Percentiles rank a stretch among this genome's conserved stretches.
These are phyloP conservation scores for Drymodes brunneopygia DNA, from an alignment of 2,113 vertebrate genomes.

Conservation along the genomic window DNA sequence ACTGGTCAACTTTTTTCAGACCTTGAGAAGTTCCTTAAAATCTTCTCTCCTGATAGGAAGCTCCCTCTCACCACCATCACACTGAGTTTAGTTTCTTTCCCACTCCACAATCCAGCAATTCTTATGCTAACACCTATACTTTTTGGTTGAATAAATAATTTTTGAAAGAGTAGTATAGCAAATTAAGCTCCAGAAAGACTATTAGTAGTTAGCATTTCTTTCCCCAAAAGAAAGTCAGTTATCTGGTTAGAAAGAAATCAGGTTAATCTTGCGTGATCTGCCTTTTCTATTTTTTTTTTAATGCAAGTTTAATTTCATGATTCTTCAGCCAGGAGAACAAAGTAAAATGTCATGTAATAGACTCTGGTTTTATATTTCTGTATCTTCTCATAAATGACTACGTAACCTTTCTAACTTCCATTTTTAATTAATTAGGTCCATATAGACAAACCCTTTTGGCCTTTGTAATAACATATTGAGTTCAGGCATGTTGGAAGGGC, in stretches of 20 bases:
- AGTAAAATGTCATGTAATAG: background rate
- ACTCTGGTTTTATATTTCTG: background rate
- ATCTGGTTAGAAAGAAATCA: background rate
- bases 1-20: background rate
- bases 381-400: slow-evolving; percentile 1
- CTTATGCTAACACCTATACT: background rate
- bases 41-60: background rate
- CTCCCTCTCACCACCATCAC: background rate
- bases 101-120: background rate
- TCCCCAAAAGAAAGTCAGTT: background rate
- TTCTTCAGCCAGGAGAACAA: background rate
- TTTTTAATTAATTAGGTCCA: slow-evolving; percentile 36
- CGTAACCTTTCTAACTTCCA: background rate
- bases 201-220: background rate
- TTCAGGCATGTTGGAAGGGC: background rate
- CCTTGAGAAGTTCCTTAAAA: background rate
- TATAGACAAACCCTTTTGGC: background rate
- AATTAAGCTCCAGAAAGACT: background rate
- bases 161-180: background rate
- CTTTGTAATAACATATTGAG: background rate
- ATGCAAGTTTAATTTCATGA: background rate
- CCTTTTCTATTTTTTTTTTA: background rate
- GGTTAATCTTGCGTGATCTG: background rate
- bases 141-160: background rate
- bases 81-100: background rate